Conservation (phyloP, 2,797 vertebrate species). For the Eospalax fontanierii region DNA sequence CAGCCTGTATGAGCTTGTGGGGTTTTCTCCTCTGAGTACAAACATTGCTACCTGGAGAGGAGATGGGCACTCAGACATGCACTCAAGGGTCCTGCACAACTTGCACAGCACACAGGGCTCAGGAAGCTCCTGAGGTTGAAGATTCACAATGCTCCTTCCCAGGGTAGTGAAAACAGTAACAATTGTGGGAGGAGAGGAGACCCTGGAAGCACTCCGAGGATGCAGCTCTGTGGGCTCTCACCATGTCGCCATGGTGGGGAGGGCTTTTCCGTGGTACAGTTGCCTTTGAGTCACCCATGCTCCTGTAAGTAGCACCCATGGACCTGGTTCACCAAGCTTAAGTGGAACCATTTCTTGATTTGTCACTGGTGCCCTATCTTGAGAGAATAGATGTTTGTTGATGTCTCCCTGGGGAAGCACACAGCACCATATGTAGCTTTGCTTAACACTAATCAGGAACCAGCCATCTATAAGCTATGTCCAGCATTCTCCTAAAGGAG, state of each 20-base stretch:
- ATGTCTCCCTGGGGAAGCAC: background rate
- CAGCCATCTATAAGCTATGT: background rate
- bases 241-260: background rate
- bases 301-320: background rate
- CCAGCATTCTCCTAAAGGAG: background rate
- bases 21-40: background rate
- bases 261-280: background rate
- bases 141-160: background rate
- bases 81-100: too few species aligned
- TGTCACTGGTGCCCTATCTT: background rate
- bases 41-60: background rate
- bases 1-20: background rate
- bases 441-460: background rate
- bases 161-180: too few species aligned
- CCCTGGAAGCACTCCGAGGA: too few species aligned
- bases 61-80: too few species aligned
- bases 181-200: too few species aligned
- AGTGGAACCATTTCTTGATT: background rate
- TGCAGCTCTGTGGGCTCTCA: too few species aligned
- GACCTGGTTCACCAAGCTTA: background rate
- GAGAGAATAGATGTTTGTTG: background rate
- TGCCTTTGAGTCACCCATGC: too few species aligned
- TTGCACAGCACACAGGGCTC: too few species aligned
- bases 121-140: background rate
- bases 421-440: background rate